Conservation (phyloP, 2,888 invertebrate species). For the Drosophila planitibia region DNA sequence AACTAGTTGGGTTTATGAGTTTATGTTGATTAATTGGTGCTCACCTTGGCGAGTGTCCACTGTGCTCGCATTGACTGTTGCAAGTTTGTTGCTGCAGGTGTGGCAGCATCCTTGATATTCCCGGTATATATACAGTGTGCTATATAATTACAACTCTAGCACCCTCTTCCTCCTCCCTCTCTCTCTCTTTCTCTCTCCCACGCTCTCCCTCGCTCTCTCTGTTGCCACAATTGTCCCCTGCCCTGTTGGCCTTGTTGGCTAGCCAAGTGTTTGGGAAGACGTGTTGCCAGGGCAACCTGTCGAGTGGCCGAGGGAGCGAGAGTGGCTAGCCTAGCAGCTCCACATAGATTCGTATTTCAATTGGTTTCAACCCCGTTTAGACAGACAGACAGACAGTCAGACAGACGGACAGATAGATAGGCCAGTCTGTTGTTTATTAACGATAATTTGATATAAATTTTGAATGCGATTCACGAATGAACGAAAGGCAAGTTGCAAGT, state of each 20-base stretch:
- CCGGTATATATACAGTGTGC: neutral
- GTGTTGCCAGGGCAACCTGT: conserved; percentile 43
- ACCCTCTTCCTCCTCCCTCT: neutral
- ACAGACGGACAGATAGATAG: neutral
- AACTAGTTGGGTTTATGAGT: neutral
- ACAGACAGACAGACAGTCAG: neutral
- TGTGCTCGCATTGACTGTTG: neutral
- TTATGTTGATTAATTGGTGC: neutral
- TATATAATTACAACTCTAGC: neutral
- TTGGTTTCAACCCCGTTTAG: neutral
- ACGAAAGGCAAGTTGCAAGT: conserved; percentile 19
- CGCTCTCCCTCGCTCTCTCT: neutral
- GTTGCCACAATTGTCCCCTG: neutral
- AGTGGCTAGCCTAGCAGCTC: conserved; percentile 14
- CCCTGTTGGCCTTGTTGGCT: neutral
- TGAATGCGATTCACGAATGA: conserved; percentile 5
- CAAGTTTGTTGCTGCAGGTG: neutral
- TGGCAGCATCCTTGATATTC: neutral
- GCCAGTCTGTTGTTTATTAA: neutral
- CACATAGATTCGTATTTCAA: conserved; percentile 25
- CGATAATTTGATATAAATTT: neutral
- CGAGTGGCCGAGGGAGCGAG: conserved; percentile 3
- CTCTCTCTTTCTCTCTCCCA: neutral
- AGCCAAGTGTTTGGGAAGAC: conserved; percentile 41
- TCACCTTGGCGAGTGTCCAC: neutral